Evolutionary conservation across 2,797 vertebrate genomes (phyloP), one percentile per base, ranked within the genome.

Genomic region (Triplophysa bombifrons): DNA sequence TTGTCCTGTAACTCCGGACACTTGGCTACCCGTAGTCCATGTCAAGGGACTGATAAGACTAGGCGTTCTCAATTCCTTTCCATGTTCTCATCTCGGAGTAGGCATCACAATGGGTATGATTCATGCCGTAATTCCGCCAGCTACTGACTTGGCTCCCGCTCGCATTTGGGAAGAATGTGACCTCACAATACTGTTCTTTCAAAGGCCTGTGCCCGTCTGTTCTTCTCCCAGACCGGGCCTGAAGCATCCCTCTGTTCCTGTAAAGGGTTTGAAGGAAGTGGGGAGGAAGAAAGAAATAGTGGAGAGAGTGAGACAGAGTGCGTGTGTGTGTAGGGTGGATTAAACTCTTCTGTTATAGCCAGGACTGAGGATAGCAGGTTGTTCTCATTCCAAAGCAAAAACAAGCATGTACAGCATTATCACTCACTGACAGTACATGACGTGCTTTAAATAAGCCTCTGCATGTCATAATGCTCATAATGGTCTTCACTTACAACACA

Each of bases 61-160:
- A 84, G 92, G 91, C 90, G 86, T 76, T 88, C 90, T 94, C 90
- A 91, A 94, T 96, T 96, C 95, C 95, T 96, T 93, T 95, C 93
- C 93, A 94, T 92, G 90, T 91, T 95, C 95, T 95, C 85, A 93
- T 96, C 93, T 91, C 90, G 90, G 89, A 91, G 92, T 93, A 95
- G 95, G 95, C 95, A 96, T 90, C 94, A 91, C 93, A 93, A 94
- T 86, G 94, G 95, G 93, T 90, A 95, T 96, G 95, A 98, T 96
- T 98, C 96, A 98, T 93, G 93, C 95, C 92, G 94, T 96, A 95
- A 96, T 96, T 95, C 93, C 93, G 89, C 92, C 92, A 92, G 90
- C 93, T 94, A 93, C 94, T 89, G 94, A 94, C 94, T 95, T 96
- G 94, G 94, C 95, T 95, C 93, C 93, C 94, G 88, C 90, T 91